These are phyloP conservation scores for Gopherus evgoodei DNA, from an alignment of 2,113 vertebrate species.

Conservation along the genomic window DNA sequence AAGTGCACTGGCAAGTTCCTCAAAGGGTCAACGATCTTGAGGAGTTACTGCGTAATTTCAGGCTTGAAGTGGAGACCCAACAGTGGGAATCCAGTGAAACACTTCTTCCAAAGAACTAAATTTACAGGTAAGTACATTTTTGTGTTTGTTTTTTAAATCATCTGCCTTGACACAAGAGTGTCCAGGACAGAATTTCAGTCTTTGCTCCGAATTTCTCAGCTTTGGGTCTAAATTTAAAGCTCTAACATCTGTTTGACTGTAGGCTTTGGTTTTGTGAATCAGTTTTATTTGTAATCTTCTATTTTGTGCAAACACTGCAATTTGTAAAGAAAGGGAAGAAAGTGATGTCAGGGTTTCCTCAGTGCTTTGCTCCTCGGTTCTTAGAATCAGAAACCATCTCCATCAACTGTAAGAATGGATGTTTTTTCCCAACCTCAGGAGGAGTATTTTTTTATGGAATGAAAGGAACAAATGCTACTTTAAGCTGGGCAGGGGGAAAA, in stretches of 20 bases:
- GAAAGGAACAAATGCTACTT: fast-evolving
- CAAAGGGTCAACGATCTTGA: not conserved
- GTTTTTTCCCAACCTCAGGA: not conserved
- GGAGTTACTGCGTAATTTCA: not conserved
- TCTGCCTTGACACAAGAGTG: not conserved
- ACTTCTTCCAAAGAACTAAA: not conserved
- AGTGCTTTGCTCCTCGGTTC: not conserved
- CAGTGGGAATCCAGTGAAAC: not conserved
- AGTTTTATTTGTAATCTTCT: fast-evolving
- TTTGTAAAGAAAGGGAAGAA: not conserved
- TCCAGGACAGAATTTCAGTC: not conserved
- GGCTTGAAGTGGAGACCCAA: not conserved
- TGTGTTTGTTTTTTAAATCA: not conserved
- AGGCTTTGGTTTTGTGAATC: not conserved
- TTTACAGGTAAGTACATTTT: slow-evolving; percentile 40
- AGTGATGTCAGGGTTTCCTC: not conserved
- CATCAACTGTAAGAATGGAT: not conserved
- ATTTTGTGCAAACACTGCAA: fast-evolving
- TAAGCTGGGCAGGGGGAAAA: not conserved
- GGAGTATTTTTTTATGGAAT: not conserved
- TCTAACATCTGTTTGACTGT: fast-evolving
- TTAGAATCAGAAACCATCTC: not conserved
- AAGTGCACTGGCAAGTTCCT: fast-evolving
- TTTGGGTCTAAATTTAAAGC: not conserved
- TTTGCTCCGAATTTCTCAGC: not conserved